Conservation (phyloP, 2,888 invertebrate species). For the Andrena fulva region DNA sequence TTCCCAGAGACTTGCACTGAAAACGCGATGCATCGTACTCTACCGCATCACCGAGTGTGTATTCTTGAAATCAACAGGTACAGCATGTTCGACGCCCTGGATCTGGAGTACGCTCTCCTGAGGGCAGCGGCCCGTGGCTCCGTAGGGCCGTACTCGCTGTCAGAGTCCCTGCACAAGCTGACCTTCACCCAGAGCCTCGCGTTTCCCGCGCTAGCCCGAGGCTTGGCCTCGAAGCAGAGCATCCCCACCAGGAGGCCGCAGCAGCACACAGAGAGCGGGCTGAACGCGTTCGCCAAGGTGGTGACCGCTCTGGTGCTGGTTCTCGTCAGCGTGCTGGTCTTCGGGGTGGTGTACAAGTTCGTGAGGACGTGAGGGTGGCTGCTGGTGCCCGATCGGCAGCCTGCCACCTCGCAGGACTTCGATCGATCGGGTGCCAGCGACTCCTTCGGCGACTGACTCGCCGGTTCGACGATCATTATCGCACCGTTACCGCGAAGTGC, state of each 20-base stretch:
- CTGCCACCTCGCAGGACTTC: constrained; percentile 64
- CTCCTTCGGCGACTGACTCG: constrained; percentile 42
- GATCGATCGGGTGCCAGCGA: constrained; percentile 60
- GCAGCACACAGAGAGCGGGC: constrained; percentile 88
- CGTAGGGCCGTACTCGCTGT: constrained; percentile 90
- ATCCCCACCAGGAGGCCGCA: constrained; percentile 86
- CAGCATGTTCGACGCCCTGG: constrained; percentile 90
- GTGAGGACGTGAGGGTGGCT: constrained; percentile 92
- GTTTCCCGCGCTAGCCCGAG: constrained; percentile 90
- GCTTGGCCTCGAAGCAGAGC: constrained; percentile 88
- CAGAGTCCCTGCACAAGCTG: constrained; percentile 90
- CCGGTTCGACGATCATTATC: neutral
- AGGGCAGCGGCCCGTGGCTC: constrained; percentile 90
- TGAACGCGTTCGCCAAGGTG: constrained; percentile 90
- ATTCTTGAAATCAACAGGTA: constrained; percentile 82
- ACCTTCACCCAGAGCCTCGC: constrained; percentile 91
- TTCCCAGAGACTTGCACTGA: too few species aligned
- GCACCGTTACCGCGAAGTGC: neutral
- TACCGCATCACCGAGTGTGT: neutral
- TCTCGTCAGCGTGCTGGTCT: constrained; percentile 90
- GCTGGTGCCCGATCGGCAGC: constrained; percentile 86
- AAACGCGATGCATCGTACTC: neutral
- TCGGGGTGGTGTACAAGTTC: constrained; percentile 91
- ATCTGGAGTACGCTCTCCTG: constrained; percentile 89
- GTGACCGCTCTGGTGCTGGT: constrained; percentile 90